Conservation (phyloP, 1,140 invertebrate genomes). For the Zaprionus capensis region DNA sequence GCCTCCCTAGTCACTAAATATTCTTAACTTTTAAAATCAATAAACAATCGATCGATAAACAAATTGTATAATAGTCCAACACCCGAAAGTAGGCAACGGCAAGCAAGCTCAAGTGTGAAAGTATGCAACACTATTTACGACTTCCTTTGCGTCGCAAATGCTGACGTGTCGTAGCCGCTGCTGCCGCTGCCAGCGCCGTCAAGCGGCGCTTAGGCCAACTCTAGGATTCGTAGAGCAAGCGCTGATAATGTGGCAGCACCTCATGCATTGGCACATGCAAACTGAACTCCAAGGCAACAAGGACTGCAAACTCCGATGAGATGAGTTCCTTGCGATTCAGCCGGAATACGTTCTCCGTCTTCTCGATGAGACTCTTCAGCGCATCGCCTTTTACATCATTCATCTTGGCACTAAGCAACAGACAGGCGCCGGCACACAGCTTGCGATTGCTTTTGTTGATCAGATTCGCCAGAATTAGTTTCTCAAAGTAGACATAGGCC, state of each 20-base stretch:
- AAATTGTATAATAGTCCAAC: slow-evolving; percentile 41
- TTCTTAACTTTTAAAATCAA: too few species aligned
- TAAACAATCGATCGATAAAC: background rate
- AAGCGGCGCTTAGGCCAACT: slow-evolving; percentile 79
- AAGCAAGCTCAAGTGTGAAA: slow-evolving; percentile 25
- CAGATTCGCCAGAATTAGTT: slow-evolving; percentile 95
- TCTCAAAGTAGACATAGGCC: slow-evolving; percentile 99
- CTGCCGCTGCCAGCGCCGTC: slow-evolving; percentile 68
- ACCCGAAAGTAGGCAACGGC: slow-evolving; percentile 64
- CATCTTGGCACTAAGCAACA: slow-evolving; percentile 96
- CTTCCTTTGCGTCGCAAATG: slow-evolving; percentile 72
- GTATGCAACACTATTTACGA: slow-evolving; percentile 55
- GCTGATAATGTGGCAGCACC: slow-evolving; percentile 97
- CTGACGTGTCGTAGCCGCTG: slow-evolving; percentile 56
- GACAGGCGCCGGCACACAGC: slow-evolving; percentile 96
- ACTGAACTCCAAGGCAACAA: slow-evolving; percentile 97
- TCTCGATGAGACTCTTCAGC: slow-evolving; percentile 94
- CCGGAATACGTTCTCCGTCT: slow-evolving; percentile 95
- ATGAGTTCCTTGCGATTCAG: slow-evolving; percentile 96
- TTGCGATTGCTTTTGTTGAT: slow-evolving; percentile 98
- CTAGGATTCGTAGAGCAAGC: slow-evolving; percentile 94
- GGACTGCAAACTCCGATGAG: slow-evolving; percentile 95
- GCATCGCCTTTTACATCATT: slow-evolving; percentile 97
- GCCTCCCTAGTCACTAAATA: background rate
- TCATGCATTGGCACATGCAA: slow-evolving; percentile 96